phyloP scores from a whole-genome alignment of 2,797 vertebrate genomes.

The Podarcis lilfordi region DNA sequence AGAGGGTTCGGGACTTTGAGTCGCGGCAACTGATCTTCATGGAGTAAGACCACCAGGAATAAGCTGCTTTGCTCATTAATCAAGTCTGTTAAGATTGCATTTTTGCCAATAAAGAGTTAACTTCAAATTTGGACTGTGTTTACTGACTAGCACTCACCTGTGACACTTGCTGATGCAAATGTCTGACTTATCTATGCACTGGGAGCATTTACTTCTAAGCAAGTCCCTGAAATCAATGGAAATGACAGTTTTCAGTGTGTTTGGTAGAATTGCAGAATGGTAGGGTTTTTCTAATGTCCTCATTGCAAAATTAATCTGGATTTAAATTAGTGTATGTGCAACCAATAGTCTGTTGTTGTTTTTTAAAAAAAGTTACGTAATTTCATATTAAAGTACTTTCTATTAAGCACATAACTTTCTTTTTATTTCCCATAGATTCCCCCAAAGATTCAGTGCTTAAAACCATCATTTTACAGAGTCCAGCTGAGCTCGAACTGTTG shows the following conservation, averaged over 20 bases:
- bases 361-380: background rate
- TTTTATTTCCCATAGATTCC: slow-evolving; percentile 45
- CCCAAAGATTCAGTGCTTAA: slow-evolving; percentile 18
- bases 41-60: too few relatives aligned
- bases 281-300: background rate
- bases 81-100: too few relatives aligned
- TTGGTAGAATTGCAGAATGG: background rate
- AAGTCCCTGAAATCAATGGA: too few relatives aligned
- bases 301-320: background rate
- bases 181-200: background rate
- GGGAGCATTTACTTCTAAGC: background rate
- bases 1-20: too few relatives aligned
- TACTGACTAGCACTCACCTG: too few relatives aligned
- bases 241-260: too few relatives aligned
- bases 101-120: too few relatives aligned
- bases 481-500: slow-evolving; percentile 73
- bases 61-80: too few relatives aligned
- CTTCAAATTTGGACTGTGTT: too few relatives aligned
- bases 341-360: too few relatives aligned
- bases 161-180: too few relatives aligned
- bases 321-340: background rate
- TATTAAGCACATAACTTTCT: background rate
- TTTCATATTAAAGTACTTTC: background rate
- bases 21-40: too few relatives aligned
- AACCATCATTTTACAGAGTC: slow-evolving; percentile 61